Evolutionary conservation across 2,888 invertebrate genomes (phyloP), one percentile per base, ranked within the genome.

Genomic region (Leucoma salicis): DNA sequence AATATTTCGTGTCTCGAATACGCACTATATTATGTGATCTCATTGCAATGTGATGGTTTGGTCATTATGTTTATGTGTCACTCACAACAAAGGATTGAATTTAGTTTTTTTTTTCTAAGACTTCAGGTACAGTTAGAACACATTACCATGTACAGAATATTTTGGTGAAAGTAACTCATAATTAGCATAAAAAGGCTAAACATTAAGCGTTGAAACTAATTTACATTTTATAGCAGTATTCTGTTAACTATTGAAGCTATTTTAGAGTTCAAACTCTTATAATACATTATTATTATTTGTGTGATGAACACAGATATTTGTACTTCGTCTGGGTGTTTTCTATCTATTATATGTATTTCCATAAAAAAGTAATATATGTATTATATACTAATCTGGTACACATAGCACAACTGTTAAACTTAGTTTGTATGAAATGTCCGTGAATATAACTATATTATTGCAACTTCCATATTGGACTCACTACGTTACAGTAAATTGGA

Each of bases 11-110:
- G 27, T 21, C 31, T 35, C 36, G 43, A 40, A 42, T 53, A 46
- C 33, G 37, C 42, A 31, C 45, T 35, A 14, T 49, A 55, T 39
- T 48, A 50, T 41, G 35, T 47, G 53, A 46, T 50, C 40, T 16
- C 40, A 42, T 50, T 57, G 50, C 39, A 60, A 57, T 59, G 54
- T 53, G 42, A 33, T 43, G 38, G 34, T 53, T 46, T 46, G 46
- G 31, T 43, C 36, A 49, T 38, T 46, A 29, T 35, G 31, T 45
- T 39, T 48, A 14, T 52, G 35, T 44, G 33, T 33, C 45, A 38
- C 27, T 45, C 24, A 34, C 36, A 53, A 58, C 59, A 60, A 63
- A 53, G 43, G 27, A 42, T 31, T n/a, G 12, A 36, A 6, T 39
- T 29, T 3, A 34, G 35, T 13, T 29, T 29, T 10, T 3, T 29